Evolutionary conservation across 2,797 vertebrate genomes (phyloP), one percentile per base, ranked within the genome.

Genomic region (Erpetoichthys calabaricus): DNA sequence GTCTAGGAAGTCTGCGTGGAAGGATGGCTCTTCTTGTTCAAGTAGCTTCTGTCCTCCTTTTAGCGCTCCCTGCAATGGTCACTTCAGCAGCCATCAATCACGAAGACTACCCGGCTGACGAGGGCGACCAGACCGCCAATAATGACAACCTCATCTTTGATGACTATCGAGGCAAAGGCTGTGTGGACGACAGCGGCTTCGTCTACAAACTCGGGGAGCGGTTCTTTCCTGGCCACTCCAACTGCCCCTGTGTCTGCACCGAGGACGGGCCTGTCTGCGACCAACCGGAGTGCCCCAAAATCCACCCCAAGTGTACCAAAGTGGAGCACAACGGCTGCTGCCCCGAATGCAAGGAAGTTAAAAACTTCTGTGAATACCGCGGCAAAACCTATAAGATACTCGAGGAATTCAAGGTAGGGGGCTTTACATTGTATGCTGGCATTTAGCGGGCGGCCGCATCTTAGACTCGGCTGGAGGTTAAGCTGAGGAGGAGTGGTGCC

Each of bases 291-390:
- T 99, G 96, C 72, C 96, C 96, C 47, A 92, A 91, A 83, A 94
- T 99, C 73, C 95, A 97, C 81, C 94, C 96, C 53, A 98, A 98
- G 82, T 99, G 96, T 82, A 97, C 94, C 71, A 98, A 98, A 83
- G 94, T 99, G 81, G 94, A 98, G 74, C 92, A 99, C 79, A 98
- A 99, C 66, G 96, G 96, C 72, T 99, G 96, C 77, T 99, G 96
- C 74, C 93, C 96, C 1, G 95, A 98, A 73, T 99, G 96, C 86
- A 99, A 99, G 74, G 95, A 98, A 83, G 91, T 97, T 71, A 98
- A 91, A 81, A 97, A 98, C 87, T 98, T 97, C 86, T 99, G 96
- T 85, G 96, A 99, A 86, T 98, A 99, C 73, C 87, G 90, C 65
- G 91, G 90, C 68, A 97, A 98, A 85, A 97, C 83, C 57, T 98